Conservation (phyloP, 1,140 invertebrate species). For the Helicorthomorpha holstii region DNA sequence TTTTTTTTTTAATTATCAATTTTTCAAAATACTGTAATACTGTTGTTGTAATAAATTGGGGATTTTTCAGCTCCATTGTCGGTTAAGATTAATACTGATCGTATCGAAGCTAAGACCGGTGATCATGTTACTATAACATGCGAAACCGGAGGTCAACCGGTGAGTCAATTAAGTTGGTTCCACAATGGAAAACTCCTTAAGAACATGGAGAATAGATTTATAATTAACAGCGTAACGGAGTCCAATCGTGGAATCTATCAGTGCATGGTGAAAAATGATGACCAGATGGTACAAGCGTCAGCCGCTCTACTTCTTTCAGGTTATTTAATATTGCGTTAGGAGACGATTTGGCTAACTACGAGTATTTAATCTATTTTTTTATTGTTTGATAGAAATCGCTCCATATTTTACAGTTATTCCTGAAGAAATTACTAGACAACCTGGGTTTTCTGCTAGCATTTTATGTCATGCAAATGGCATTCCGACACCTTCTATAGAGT, state of each 20-base stretch:
- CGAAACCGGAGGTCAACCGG: conserved; percentile 54
- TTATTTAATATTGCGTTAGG: no score
- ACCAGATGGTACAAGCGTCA: conserved; percentile 22
- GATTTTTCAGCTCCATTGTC: background rate
- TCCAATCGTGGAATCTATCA: conserved; percentile 43
- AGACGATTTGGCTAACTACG: no score
- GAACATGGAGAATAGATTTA: conserved; percentile 12
- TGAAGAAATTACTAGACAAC: no score
- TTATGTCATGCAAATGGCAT: no score
- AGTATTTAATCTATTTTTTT: no score
- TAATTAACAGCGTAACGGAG: conserved; percentile 36
- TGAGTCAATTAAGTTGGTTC: conserved; percentile 55
- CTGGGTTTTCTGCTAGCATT: no score
- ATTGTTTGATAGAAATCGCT: no score
- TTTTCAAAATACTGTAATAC: background rate
- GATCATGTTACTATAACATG: conserved; percentile 65
- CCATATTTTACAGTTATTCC: no score
- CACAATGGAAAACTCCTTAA: conserved; percentile 60
- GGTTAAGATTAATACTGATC: background rate
- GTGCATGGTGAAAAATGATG: conserved; percentile 27
- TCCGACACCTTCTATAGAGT: no score
- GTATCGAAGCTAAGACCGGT: conserved; percentile 44
- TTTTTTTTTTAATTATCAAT: background rate
- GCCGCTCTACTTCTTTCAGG: conserved; percentile 26
- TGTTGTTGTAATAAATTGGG: background rate